Evolutionary conservation across 2,797 vertebrate species (phyloP), one percentile per base, ranked within the genome.

Genomic region (Zenarchopterus dispar): DNA sequence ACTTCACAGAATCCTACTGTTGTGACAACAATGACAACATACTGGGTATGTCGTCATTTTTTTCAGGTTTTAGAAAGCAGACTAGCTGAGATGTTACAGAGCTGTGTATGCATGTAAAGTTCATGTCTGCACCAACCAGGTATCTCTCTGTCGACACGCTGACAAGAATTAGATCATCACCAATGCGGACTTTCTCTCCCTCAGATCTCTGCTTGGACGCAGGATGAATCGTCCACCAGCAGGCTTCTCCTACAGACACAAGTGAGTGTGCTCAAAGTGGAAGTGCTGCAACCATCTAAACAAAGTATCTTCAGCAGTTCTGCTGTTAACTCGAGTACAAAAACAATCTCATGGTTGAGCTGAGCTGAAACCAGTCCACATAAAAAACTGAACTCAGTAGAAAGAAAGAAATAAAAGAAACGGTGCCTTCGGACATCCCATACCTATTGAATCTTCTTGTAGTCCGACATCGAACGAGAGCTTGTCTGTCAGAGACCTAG

Each of bases 211-310:
- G 98, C 86, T 99, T 99, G 54, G 98, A 99, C 36, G 98, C 96
- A 26, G 98, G 98, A 73, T 99, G 98, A 87, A 99, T 99, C 54
- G 97, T 99, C 98, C 98, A 99, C 98, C 97, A 99, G 83, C 97
- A 98, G 47, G 97, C 92, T 83, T 99, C 98, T 80, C 98, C 98
- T 99, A 56, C 44, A 36, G 41, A 70, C 28, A 70, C 23, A 36
- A 42, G 55, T 65, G 11, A 36, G 33, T 13, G 33, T 36, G 33
- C 11, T 13, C 9, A 2, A 2, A 36, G 9, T 36, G 33, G 11
- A 36, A 1, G 4, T 42, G 24, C 50, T 56, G 19, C 22, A 1
- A 16, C 23, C 22, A 48, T 2, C 6, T 56, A 67, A 45, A 82
- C 36, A 50, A 82, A 75, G 51, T 16, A 16, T 52, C 18, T 48